Evolutionary conservation across 2,113 vertebrate genomes (phyloP).

Genomic region (Grammomys surdaster): DNA sequence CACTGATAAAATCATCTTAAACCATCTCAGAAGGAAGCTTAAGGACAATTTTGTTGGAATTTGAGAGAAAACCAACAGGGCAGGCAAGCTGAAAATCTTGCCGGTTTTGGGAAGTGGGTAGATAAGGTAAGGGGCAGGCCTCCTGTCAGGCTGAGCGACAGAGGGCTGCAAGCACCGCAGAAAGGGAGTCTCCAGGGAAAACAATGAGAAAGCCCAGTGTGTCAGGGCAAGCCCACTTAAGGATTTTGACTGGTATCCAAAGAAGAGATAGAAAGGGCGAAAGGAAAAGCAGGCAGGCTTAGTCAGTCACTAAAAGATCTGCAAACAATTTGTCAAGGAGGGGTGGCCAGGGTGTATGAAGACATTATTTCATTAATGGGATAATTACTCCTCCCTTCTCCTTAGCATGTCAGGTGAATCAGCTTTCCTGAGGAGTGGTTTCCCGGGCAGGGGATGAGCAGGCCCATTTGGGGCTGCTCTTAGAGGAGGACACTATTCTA

Average conservation of each 20-base stretch:
- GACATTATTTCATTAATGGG: background rate
- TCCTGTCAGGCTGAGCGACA: background rate
- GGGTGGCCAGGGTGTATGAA: no score
- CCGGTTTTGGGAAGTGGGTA: background rate
- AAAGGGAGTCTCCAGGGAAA: background rate
- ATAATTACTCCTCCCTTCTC: background rate
- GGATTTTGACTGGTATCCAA: background rate
- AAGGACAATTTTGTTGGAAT: background rate
- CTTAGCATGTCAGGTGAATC: background rate
- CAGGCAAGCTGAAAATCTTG: background rate
- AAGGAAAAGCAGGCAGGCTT: background rate
- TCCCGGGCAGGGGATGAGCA: background rate
- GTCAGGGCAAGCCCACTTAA: background rate
- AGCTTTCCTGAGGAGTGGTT: background rate
- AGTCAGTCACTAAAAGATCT: background rate
- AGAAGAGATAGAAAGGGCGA: background rate
- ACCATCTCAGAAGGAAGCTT: background rate
- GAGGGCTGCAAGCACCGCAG: background rate
- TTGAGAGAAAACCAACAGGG: background rate
- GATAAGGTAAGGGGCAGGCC: no score
- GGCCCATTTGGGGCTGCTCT: background rate
- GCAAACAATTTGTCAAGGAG: background rate
- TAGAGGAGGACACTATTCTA: background rate
- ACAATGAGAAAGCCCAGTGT: background rate
- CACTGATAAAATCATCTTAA: background rate